Conservation (phyloP, 23 tunicate species). For the Trididemnum nubilum region DNA sequence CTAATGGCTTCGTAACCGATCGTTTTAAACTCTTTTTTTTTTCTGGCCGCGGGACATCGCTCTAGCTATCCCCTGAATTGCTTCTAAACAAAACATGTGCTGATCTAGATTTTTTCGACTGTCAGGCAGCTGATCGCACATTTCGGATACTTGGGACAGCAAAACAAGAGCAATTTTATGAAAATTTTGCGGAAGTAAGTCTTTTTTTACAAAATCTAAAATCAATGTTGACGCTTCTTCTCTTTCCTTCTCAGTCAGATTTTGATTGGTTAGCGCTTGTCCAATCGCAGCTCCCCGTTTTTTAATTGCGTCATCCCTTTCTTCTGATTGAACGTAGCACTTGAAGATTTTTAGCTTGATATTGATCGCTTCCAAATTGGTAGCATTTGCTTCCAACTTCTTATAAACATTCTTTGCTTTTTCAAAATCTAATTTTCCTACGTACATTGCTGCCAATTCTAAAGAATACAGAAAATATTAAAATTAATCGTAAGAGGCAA, state of each 20-base stretch:
- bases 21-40: not conserved
- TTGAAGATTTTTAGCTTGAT: not conserved
- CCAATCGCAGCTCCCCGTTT: not conserved
- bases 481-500: not conserved
- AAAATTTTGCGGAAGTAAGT: not conserved
- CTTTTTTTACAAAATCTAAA: not conserved
- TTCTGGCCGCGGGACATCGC: conserved; percentile 1
- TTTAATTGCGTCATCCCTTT: not conserved
- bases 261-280: not conserved
- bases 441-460: not conserved
- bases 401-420: not conserved
- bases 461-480: not conserved
- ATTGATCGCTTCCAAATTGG: not conserved
- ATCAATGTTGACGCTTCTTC: not conserved
- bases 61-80: conserved; percentile 11
- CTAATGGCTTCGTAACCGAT: not conserved
- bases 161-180: not conserved
- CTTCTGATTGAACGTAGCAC: not conserved
- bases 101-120: not conserved
- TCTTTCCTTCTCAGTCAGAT: not conserved
- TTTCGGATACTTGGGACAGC: not conserved
- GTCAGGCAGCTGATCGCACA: not conserved
- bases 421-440: not conserved
- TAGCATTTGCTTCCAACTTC: not conserved
- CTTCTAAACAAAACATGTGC: conserved; percentile 11